Evolutionary conservation across 2,113 vertebrate genomes (phyloP).

Genomic region (Geococcyx californianus): DNA sequence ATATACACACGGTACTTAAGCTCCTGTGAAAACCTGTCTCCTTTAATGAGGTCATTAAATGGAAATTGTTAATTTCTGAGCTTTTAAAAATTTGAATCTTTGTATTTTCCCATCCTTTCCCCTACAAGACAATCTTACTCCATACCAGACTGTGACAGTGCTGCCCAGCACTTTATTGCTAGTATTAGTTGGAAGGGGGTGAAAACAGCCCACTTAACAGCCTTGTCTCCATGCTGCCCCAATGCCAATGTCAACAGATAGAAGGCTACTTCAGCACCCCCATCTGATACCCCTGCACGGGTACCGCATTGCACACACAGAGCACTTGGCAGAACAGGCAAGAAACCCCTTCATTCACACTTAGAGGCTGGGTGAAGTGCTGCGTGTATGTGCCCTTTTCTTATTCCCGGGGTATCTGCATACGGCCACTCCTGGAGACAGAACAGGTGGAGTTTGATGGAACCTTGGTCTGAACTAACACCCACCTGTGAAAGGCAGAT

Average conservation of each 20-base stretch:
- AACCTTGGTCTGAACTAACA: background rate
- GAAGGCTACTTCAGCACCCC: background rate
- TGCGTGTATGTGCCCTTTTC: background rate
- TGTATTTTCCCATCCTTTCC: background rate
- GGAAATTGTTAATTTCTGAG: background rate
- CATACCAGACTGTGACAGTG: accelerated
- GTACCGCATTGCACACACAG: accelerated
- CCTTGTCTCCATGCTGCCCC: background rate
- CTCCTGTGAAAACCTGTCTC: constrained; percentile 16
- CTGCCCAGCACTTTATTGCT: background rate
- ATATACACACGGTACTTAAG: background rate
- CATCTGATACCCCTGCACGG: background rate
- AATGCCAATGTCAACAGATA: accelerated
- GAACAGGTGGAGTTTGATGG: background rate
- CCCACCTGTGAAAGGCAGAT: background rate
- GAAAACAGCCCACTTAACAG: background rate
- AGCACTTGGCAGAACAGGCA: background rate
- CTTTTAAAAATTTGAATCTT: background rate
- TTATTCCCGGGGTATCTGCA: background rate
- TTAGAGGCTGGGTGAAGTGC: background rate
- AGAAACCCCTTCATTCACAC: background rate
- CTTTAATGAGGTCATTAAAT: background rate
- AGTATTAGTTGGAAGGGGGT: background rate
- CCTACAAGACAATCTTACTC: background rate
- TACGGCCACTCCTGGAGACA: accelerated